These are phyloP conservation scores for Oedothorax gibbosus DNA, from an alignment of 1,140 invertebrate genomes.

Conservation along the genomic window DNA sequence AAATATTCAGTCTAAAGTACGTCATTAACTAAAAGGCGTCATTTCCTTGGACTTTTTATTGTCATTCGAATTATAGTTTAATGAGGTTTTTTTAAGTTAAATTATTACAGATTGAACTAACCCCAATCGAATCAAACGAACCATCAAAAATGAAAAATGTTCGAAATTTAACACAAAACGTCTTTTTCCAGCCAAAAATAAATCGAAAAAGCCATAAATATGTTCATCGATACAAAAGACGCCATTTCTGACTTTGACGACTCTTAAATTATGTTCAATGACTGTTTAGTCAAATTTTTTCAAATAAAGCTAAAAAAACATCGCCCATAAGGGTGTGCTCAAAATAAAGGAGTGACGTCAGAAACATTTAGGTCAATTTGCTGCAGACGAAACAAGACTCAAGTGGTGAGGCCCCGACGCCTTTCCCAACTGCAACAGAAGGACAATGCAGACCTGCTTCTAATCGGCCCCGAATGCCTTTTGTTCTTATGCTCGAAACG, in stretches of 20 bases:
- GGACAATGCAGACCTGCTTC: conserved; percentile 29
- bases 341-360: neutral
- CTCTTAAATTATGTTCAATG: no score
- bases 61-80: no score
- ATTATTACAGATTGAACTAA: no score
- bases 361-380: conserved; percentile 29
- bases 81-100: no score
- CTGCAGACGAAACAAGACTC: no score
- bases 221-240: no score
- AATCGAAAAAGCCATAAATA: neutral
- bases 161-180: neutral
- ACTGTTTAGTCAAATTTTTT: no score
- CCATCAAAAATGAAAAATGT: neutral
- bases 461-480: conserved; percentile 18
- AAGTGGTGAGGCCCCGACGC: conserved; percentile 30
- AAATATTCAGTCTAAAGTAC: no score
- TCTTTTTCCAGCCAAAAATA: neutral
- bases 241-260: no score
- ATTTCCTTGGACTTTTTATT: no score
- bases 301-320: neutral
- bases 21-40: no score
- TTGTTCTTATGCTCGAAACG: neutral
- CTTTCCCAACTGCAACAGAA: conserved; percentile 1
- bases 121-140: no score
- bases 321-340: neutral